Evolutionary conservation across 2,113 vertebrate genomes (phyloP), one percentile per base, ranked within the genome.

Genomic region (Semicossyphus pulcher): DNA sequence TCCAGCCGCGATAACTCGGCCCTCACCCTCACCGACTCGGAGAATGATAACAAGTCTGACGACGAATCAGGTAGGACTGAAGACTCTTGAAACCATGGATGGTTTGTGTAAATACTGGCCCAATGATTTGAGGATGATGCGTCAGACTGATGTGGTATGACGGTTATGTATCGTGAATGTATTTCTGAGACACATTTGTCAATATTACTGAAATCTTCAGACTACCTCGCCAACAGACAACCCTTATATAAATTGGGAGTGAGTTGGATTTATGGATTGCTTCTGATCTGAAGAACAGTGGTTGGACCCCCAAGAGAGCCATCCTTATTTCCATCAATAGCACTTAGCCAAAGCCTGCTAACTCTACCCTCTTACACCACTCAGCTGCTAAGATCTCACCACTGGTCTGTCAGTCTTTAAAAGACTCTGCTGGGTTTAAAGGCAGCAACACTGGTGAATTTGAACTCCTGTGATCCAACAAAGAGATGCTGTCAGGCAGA

Each of bases 31-130:
- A 99, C 96, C 0, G 97, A 97, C 88, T 98, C 97, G 1, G 96
- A 98, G 80, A 97, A 98, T 42, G 96, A 97, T 26, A 96, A 96
- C 67, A 97, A 97, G 91, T 98, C 97, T 0, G 96, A 98, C 18
- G 95, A 97, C 20, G 96, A 98, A 72, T 95, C 95, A 47, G 96
- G 96, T 97, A 96, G 92, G 96, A 74, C n/a, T 10, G 23, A 54
- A 11, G 26, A 34, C 21, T 54, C 11, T 63, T 41, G 18, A 16
- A 67, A 51, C 20, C 49, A 37, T 18, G 26, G 29, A 54, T 45
- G n/a, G 5, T 44, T 18, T 32, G 7, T 77, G 45, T 61, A 4
- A 39, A 8, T 26, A 5, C 16, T 48, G 21, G 16, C 4, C 10
- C 26, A 14, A 1, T 42, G 39, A 60, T 65, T 29, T 60, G 20